These are phyloP conservation scores for Nyctereutes procyonoides DNA, from an alignment of 2,113 vertebrate species.

Conservation along the genomic window DNA sequence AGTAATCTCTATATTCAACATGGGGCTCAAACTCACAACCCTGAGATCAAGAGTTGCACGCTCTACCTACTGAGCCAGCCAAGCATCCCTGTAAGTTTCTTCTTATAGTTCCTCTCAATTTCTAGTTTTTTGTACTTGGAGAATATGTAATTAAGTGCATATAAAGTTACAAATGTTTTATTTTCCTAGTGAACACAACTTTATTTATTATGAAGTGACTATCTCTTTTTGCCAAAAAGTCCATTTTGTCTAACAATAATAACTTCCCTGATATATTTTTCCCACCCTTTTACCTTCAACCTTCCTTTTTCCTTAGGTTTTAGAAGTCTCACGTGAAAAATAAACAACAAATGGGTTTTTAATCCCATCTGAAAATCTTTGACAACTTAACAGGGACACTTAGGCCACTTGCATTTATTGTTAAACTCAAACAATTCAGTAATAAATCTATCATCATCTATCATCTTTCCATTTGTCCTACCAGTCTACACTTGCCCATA, in stretches of 20 bases:
- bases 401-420: conserved; percentile 29
- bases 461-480: conserved; percentile 39
- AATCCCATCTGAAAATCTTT: conserved; percentile 18
- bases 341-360: conserved; percentile 19
- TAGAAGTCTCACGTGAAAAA: background rate
- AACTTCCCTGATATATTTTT: conserved; percentile 2
- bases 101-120: conserved; percentile 14
- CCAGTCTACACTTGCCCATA: background rate
- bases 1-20: background rate
- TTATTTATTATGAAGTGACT: conserved; percentile 47
- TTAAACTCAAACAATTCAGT: conserved; percentile 3
- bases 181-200: conserved; percentile 28
- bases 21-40: background rate
- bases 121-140: conserved; percentile 27
- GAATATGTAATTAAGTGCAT: background rate
- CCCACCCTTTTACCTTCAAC: background rate
- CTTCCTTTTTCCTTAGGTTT: conserved; percentile 32
- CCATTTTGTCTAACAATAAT: conserved; percentile 19
- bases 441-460: conserved; percentile 43
- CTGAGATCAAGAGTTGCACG: background rate
- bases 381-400: conserved; percentile 3
- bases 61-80: background rate
- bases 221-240: background rate
- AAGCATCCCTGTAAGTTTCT: background rate
- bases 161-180: background rate